A percentile compares a stretch with the other conserved stretches of the same genome.
Conservation (phyloP, 30 jellyfish, hydroid and myxozoan genomes). For the Cassiopea xamachana region DNA sequence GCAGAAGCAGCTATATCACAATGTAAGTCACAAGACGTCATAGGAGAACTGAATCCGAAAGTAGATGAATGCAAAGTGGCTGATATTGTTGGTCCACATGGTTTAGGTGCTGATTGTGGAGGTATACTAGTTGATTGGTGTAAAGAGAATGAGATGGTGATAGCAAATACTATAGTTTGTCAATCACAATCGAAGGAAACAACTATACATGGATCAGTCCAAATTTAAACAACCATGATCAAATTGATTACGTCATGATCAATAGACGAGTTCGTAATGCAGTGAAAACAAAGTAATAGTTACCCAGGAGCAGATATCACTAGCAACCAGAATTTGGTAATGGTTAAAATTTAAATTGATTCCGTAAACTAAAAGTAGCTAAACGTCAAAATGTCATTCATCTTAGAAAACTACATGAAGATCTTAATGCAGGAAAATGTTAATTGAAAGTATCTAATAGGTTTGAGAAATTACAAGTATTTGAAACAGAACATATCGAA, state of each 20-base stretch:
- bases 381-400: neutral
- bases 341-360: neutral
- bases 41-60: constrained; percentile 54
- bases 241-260: constrained; percentile 1
- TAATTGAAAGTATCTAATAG: constrained; percentile 50
- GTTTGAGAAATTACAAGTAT: constrained; percentile 25
- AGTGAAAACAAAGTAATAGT: neutral
- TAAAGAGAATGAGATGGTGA: constrained; percentile 5
- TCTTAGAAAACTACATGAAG: neutral
- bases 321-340: neutral
- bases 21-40: constrained; percentile 31
- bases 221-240: neutral
- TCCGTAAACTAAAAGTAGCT: neutral
- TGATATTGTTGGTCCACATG: constrained; percentile 23
- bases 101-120: constrained; percentile 48
- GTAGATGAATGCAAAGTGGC: constrained; percentile 20
- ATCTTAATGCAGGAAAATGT: constrained; percentile 17
- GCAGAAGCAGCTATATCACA: constrained; percentile 17
- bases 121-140: constrained; percentile 25
- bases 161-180: constrained; percentile 8
- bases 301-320: constrained; percentile 15
- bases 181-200: neutral
- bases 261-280: constrained; percentile 1
- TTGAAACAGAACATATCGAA: neutral
- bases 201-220: constrained; percentile 14